Evolutionary conservation across 1,140 invertebrate genomes (phyloP).

Genomic region (Trinorchestia longiramus): DNA sequence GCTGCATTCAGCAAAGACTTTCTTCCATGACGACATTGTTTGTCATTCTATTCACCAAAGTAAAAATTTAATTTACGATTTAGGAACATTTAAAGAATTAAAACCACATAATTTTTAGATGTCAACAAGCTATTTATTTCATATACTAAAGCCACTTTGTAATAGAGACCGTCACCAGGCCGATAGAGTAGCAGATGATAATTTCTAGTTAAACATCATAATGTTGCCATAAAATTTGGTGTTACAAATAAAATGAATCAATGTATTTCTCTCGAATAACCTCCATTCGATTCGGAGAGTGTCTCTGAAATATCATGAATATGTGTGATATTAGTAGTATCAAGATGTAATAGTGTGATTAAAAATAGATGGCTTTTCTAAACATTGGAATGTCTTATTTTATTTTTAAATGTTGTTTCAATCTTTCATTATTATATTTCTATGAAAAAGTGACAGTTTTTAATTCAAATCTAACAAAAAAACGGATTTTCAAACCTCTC

Average conservation of each 20-base stretch:
- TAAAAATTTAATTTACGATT: neutral
- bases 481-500: neutral
- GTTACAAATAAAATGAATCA: too few species aligned
- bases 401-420: too few species aligned
- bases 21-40: neutral
- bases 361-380: too few species aligned
- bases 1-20: neutral
- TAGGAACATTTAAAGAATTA: neutral
- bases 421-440: too few species aligned
- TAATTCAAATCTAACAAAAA: neutral
- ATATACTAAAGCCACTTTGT: neutral
- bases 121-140: neutral
- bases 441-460: neutral
- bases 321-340: too few species aligned
- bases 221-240: neutral
- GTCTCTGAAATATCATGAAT: too few species aligned
- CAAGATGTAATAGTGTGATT: too few species aligned
- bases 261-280: too few species aligned
- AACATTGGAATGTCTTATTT: too few species aligned
- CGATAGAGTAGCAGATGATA: neutral
- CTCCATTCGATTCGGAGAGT: too few species aligned
- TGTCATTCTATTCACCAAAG: neutral
- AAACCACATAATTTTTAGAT: neutral
- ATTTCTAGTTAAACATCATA: neutral
- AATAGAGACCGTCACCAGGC: neutral